Evolutionary conservation across 1,140 invertebrate genomes (phyloP).

Genomic region (Lasioglossum albipes): DNA sequence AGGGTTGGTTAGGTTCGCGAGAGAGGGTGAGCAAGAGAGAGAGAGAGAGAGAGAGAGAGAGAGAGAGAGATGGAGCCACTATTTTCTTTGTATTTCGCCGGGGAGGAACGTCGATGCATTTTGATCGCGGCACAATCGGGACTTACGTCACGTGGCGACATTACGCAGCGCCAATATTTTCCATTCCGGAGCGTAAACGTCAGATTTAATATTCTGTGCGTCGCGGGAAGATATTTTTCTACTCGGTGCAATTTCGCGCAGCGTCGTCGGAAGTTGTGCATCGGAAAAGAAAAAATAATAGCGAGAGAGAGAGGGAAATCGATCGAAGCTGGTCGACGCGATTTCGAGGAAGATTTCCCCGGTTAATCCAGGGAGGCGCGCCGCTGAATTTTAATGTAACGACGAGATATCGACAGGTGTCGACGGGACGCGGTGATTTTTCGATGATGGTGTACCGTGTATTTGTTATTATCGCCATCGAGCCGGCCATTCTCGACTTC

Average conservation of each 20-base stretch:
- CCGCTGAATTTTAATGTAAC: conserved; percentile 53
- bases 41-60: no score
- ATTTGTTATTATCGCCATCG: conserved; percentile 13
- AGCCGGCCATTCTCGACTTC: neutral
- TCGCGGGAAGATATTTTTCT: neutral
- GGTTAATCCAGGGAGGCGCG: conserved; percentile 36
- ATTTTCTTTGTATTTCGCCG: neutral
- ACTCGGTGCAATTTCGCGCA: conserved; percentile 5
- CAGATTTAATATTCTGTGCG: neutral
- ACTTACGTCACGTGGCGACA: no score
- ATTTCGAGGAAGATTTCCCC: conserved; percentile 36
- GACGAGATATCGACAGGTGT: conserved; percentile 53
- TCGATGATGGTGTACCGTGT: neutral
- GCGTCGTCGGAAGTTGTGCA: conserved; percentile 15
- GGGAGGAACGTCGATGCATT: neutral
- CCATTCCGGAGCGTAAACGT: neutral
- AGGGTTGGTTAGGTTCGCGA: neutral
- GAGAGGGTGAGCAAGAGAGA: no score
- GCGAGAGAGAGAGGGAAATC: neutral
- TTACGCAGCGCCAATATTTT: conserved; percentile 1
- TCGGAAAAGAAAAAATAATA: neutral
- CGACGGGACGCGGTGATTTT: conserved; percentile 16
- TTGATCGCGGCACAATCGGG: neutral
- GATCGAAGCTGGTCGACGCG: conserved; percentile 14
- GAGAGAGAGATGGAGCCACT: no score